Evolutionary conservation across 2,888 invertebrate genomes (phyloP).

Genomic region (Phalangium opilio): DNA sequence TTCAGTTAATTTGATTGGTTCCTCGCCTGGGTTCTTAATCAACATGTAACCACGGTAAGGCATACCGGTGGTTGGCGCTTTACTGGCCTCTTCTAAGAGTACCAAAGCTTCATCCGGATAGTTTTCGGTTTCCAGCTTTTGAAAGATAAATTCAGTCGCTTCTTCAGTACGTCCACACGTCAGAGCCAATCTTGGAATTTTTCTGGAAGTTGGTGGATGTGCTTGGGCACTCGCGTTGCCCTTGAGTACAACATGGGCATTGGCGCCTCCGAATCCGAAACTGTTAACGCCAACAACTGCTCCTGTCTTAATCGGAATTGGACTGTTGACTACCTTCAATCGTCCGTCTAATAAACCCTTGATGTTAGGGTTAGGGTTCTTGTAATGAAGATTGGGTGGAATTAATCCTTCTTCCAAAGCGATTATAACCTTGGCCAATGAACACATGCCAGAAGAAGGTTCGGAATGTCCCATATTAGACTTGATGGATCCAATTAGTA

Average conservation of each 20-base stretch:
- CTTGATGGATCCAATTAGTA: conserved; percentile 89
- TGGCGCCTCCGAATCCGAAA: conserved; percentile 96
- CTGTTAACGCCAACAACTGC: conserved; percentile 89
- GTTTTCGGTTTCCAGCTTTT: conserved; percentile 38
- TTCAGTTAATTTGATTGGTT: conserved; percentile 18
- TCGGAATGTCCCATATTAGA: conserved; percentile 99
- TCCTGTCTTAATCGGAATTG: conserved; percentile 77
- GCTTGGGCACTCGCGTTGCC: conserved; percentile 46
- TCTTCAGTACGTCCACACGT: conserved; percentile 74
- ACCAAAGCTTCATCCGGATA: conserved; percentile 49
- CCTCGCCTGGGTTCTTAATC: conserved; percentile 38
- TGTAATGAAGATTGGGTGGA: conserved; percentile 81
- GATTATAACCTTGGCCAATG: conserved; percentile 75
- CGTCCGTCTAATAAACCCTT: conserved; percentile 77
- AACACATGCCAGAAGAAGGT: conserved; percentile 55
- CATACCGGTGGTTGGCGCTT: conserved; percentile 55
- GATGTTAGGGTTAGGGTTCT: conserved; percentile 71
- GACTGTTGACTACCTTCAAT: conserved; percentile 71
- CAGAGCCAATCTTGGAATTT: conserved; percentile 51
- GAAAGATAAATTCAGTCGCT: conserved; percentile 50
- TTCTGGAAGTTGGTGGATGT: conserved; percentile 36
- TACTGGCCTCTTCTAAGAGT: conserved; percentile 57
- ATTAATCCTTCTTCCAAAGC: conserved; percentile 82
- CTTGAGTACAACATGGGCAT: conserved; percentile 75
- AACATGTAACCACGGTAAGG: conserved; percentile 65